Conservation (phyloP, 2,888 invertebrate species). For the Tridacna crocea region DNA sequence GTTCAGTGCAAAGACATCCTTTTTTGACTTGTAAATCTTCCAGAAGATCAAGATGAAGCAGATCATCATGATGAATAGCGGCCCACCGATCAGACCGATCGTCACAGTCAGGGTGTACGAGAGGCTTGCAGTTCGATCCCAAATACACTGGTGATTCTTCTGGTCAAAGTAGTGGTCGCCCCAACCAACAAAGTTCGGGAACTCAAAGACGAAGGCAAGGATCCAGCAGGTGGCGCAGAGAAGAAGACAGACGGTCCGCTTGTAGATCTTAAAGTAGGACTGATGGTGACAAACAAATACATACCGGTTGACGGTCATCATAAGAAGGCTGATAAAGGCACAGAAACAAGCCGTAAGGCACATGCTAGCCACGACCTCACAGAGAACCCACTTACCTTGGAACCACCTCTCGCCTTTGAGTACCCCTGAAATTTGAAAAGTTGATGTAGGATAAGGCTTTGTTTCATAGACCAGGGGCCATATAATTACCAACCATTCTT, state of each 20-base stretch:
- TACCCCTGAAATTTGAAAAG: conserved; percentile 67
- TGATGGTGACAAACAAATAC: conserved; percentile 70
- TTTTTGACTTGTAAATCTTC: conserved; percentile 72
- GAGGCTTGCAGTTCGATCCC: conserved; percentile 78
- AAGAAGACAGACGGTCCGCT: conserved; percentile 61
- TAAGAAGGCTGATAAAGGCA: conserved; percentile 76
- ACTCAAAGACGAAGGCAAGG: conserved; percentile 73
- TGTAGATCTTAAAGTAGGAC: conserved; percentile 70
- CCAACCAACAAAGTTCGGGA: conserved; percentile 78
- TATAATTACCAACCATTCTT: too few relatives aligned
- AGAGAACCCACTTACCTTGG: conserved; percentile 67
- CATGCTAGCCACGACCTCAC: conserved; percentile 73
- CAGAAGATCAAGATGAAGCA: conserved; percentile 75
- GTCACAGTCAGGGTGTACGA: conserved; percentile 78
- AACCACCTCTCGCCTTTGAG: conserved; percentile 78
- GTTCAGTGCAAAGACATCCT: conserved; percentile 68
- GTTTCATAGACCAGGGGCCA: too few relatives aligned
- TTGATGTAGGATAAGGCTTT: too few relatives aligned
- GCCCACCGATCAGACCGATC: conserved; percentile 70
- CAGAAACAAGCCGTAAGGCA: conserved; percentile 81
- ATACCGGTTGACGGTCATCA: conserved; percentile 76
- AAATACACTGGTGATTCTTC: conserved; percentile 79
- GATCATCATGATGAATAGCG: conserved; percentile 69
- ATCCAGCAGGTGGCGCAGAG: conserved; percentile 74
- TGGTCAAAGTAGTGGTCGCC: conserved; percentile 77